These are phyloP conservation scores for Rhombomys opimus DNA, from an alignment of 2,113 vertebrate species.

Conservation along the genomic window DNA sequence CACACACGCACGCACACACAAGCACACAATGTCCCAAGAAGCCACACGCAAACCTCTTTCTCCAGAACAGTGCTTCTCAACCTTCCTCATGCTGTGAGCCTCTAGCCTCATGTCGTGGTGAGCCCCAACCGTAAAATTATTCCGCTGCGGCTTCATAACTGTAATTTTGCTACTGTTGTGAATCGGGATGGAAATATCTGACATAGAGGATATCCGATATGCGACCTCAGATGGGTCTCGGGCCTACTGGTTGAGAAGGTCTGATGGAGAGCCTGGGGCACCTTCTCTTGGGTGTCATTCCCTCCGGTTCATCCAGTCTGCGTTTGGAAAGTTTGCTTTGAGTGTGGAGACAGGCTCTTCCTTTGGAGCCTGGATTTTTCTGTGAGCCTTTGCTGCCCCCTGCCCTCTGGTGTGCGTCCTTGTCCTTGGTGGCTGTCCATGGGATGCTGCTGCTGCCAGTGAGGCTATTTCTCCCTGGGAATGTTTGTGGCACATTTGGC, in stretches of 20 bases:
- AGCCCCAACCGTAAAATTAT: not conserved
- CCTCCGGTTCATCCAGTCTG: not conserved
- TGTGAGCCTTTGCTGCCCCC: not conserved
- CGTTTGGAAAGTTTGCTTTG: constrained; percentile 48
- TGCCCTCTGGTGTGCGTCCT: not conserved
- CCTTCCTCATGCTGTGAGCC: not conserved
- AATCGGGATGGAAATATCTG: not conserved
- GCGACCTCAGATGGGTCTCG: not conserved
- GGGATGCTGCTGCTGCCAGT: constrained; percentile 19
- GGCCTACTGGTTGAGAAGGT: not conserved
- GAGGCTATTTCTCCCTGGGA: constrained; percentile 82
- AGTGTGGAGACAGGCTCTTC: constrained; percentile 16
- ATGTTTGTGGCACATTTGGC: constrained; percentile 93
- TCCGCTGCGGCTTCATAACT: not conserved
- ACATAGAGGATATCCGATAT: not conserved
- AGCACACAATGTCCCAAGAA: not conserved
- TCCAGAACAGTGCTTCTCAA: not conserved
- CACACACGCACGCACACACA: not conserved
- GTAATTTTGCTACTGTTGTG: not conserved
- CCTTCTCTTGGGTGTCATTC: not conserved
- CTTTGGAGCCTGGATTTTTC: not conserved
- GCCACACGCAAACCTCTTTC: not conserved
- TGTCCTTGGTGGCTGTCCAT: not conserved
- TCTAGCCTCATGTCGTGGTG: not conserved
- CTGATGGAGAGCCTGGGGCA: not conserved